These are phyloP conservation scores for Dipus sagitta DNA, from an alignment of 2,797 vertebrate genomes.

Conservation along the genomic window DNA sequence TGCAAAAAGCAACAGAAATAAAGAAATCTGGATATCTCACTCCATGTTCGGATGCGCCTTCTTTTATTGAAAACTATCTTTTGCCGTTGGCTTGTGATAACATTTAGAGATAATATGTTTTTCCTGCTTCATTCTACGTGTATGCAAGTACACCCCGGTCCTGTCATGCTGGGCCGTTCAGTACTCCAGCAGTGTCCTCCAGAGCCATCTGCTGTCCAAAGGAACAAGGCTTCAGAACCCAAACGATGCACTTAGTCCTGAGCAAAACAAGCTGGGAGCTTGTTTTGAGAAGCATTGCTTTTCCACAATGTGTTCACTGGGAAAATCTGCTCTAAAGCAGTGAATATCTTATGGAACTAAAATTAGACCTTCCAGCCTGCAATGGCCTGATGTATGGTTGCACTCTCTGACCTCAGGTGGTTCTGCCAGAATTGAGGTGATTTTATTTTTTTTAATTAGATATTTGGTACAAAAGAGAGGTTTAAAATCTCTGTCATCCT, in stretches of 20 bases:
- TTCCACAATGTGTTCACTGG: constrained; percentile 69
- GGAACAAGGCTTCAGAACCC: constrained; percentile 53
- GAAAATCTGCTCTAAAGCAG: constrained; percentile 69
- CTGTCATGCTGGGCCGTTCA: background rate
- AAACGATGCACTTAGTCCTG: constrained; percentile 27
- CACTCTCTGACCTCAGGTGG: constrained; percentile 50
- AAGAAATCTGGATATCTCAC: background rate
- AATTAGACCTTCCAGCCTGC: constrained; percentile 46
- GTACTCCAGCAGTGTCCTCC: constrained; percentile 27
- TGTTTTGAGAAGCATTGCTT: constrained; percentile 66
- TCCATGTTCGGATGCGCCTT: background rate
- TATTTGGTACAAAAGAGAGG: constrained; percentile 44
- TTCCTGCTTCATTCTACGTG: constrained; percentile 37
- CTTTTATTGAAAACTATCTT: constrained; percentile 25
- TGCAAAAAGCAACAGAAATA: background rate
- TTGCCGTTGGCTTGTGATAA: constrained; percentile 37
- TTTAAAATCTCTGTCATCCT: constrained; percentile 30
- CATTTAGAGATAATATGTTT: constrained; percentile 9
- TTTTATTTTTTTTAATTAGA: constrained; percentile 67
- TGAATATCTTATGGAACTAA: constrained; percentile 74
- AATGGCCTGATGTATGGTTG: constrained; percentile 54
- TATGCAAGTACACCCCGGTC: background rate
- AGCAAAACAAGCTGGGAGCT: constrained; percentile 59
- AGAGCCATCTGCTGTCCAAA: constrained; percentile 74
- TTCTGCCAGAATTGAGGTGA: constrained; percentile 70